A percentile compares a stretch with the other conserved stretches of the same genome.
phyloP scores from a whole-genome alignment of 2,797 vertebrate species.

The Caiman crocodilus region DNA sequence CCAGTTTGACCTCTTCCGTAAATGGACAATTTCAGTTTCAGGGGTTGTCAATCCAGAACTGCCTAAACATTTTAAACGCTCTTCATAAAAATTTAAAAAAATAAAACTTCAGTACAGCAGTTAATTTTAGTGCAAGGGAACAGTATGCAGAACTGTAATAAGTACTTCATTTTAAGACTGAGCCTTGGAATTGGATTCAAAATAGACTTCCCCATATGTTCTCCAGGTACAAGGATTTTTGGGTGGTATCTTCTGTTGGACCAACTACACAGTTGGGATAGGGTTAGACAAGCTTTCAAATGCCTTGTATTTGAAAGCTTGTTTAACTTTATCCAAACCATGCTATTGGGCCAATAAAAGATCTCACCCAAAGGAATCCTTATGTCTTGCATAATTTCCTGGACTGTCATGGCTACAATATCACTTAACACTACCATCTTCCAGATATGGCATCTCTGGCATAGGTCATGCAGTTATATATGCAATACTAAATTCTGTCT shows the following conservation, averaged over 20 bases:
- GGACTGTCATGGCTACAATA: too few species aligned
- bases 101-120: not conserved
- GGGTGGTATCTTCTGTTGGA: not conserved
- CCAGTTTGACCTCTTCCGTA: not conserved
- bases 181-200: constrained; percentile 62
- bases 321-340: too few species aligned
- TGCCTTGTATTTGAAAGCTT: too few species aligned
- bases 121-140: not conserved
- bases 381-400: not conserved
- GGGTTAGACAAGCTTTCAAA: too few species aligned
- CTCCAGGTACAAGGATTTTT: constrained; percentile 40
- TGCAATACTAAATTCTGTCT: constrained; percentile 55
- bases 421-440: constrained; percentile 30
- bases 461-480: constrained; percentile 64
- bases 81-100: not conserved
- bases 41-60: not conserved
- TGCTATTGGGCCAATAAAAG: too few species aligned
- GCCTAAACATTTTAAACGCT: not conserved
- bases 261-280: too few species aligned
- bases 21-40: not conserved
- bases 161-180: constrained; percentile 26
- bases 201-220: constrained; percentile 59
- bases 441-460: constrained; percentile 26
- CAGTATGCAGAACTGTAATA: not conserved
- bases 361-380: too few species aligned